These are phyloP conservation scores for Eulemur rubriventer DNA, from an alignment of 2,797 vertebrate species.

Conservation along the genomic window DNA sequence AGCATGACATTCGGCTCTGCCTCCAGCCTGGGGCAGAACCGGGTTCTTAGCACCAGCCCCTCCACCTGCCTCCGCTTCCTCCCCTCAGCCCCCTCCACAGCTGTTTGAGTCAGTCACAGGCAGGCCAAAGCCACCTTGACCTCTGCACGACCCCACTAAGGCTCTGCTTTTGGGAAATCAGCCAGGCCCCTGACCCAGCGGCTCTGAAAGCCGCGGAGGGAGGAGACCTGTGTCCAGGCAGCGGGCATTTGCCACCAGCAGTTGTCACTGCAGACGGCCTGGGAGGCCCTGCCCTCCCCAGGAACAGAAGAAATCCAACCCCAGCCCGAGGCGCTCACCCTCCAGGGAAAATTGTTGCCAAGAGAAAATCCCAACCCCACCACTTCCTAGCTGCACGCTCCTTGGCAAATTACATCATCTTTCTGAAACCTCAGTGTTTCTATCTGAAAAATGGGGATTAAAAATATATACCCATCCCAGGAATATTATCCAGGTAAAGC, in stretches of 20 bases:
- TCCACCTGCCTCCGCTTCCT: fast-evolving
- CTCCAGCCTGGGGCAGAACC: background rate
- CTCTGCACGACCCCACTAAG: background rate
- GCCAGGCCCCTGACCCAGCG: background rate
- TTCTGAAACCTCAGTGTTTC: background rate
- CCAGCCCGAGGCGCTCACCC: background rate
- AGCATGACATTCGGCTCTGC: background rate
- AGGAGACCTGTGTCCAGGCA: background rate
- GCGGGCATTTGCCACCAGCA: fast-evolving
- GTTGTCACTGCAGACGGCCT: background rate
- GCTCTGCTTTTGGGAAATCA: background rate
- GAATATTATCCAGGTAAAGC: background rate
- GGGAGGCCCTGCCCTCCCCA: background rate
- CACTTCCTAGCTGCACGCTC: background rate
- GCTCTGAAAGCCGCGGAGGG: background rate
- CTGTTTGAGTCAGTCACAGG: background rate
- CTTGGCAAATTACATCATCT: background rate
- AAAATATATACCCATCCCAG: background rate
- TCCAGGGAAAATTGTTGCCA: background rate
- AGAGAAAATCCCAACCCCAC: background rate
- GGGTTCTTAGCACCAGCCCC: background rate
- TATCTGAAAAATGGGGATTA: background rate
- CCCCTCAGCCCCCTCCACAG: fast-evolving
- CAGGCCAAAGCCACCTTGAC: background rate
- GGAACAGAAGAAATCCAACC: background rate